Percentiles rank a stretch among this genome's conserved stretches.
Evolutionary conservation across 2,888 invertebrate species (phyloP).

Genomic region (Eumacrocentrus americanus): DNA sequence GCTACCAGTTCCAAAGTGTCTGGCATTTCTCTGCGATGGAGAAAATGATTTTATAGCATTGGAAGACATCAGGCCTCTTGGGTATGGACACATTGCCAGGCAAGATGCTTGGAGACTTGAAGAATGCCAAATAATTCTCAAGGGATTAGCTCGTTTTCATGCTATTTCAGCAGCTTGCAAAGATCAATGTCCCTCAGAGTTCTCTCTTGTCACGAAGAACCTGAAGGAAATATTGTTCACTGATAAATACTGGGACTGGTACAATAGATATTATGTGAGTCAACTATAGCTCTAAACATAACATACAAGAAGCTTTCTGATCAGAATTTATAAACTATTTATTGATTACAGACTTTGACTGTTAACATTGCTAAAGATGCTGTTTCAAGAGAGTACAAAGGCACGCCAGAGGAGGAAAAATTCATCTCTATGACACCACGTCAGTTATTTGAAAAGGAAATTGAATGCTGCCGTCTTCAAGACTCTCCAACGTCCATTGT

Average conservation of each 20-base stretch:
- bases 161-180: conserved; percentile 60
- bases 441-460: conserved; percentile 61
- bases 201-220: conserved; percentile 43
- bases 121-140: conserved; percentile 52
- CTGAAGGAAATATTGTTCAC: conserved; percentile 51
- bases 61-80: conserved; percentile 56
- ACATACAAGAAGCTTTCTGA: conserved; percentile 3
- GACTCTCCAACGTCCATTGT: conserved; percentile 63
- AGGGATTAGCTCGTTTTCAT: conserved; percentile 61
- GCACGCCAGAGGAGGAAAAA: conserved; percentile 66
- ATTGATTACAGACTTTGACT: conserved; percentile 31
- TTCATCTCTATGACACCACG: conserved; percentile 65
- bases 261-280: conserved; percentile 48
- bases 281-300: conserved; percentile 9
- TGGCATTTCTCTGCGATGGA: conserved; percentile 57
- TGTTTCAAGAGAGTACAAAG: conserved; percentile 69
- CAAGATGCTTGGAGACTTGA: conserved; percentile 48
- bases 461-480: conserved; percentile 47
- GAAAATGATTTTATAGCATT: conserved; percentile 60
- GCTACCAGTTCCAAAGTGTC: conserved; percentile 47
- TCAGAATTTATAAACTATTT: background rate
- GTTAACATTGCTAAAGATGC: conserved; percentile 67
- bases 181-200: conserved; percentile 56
- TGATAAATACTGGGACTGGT: conserved; percentile 47
- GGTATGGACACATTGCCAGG: conserved; percentile 51